Conservation (phyloP, 2,113 vertebrate species). For the Amphiprion ocellaris region DNA sequence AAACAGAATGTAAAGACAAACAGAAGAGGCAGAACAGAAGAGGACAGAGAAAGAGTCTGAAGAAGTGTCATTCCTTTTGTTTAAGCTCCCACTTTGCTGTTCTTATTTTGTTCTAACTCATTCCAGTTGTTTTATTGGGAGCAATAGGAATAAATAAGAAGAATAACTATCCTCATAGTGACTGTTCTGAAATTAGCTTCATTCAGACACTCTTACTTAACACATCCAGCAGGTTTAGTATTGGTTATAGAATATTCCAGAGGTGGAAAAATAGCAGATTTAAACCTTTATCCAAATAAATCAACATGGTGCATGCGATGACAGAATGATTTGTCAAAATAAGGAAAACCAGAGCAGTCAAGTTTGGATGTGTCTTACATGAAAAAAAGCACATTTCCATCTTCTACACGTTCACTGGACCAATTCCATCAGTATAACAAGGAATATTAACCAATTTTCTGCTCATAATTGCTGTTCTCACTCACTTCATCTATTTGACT, state of each 20-base stretch:
- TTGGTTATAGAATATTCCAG: conserved; percentile 17
- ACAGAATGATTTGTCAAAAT: no score
- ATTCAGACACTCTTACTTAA: background rate
- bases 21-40: conserved; percentile 69
- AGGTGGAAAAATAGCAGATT: conserved; percentile 29
- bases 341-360: no score
- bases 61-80: conserved; percentile 31
- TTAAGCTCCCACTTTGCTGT: conserved; percentile 1
- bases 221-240: background rate
- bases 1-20: conserved; percentile 72
- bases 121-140: conserved; percentile 14
- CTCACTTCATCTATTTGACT: no score
- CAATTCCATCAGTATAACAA: no score
- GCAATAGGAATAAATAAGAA: background rate
- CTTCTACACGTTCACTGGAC: no score
- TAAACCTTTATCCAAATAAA: background rate
- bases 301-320: no score
- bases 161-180: background rate
- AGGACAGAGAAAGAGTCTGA: conserved; percentile 41
- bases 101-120: conserved; percentile 2
- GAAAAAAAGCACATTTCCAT: no score
- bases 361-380: no score
- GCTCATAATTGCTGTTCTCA: no score
- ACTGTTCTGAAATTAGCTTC: background rate
- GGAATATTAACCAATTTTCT: no score